phyloP scores from a whole-genome alignment of 2,113 vertebrate species.

The Rhabdomys dilectus region DNA sequence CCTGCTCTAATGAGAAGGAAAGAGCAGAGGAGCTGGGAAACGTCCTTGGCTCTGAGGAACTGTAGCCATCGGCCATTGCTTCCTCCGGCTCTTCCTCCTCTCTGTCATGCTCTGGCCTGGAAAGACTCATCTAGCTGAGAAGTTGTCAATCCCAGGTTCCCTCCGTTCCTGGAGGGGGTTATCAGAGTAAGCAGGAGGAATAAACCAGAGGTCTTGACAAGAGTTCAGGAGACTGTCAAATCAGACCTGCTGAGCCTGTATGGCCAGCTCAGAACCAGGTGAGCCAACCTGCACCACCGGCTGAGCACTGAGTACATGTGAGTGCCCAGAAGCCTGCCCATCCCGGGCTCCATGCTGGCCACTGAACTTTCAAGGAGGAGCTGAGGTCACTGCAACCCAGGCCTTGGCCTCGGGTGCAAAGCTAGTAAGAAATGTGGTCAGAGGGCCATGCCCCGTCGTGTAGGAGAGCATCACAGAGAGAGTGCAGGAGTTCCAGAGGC shows the following conservation, averaged over 20 bases:
- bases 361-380: background rate
- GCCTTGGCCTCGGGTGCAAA: background rate
- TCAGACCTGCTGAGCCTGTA: constrained; percentile 44
- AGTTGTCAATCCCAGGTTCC: background rate
- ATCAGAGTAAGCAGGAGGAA: background rate
- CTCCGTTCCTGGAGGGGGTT: background rate
- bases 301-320: background rate
- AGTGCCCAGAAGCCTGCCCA: background rate
- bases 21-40: background rate
- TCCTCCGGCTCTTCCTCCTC: background rate
- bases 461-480: background rate
- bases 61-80: background rate
- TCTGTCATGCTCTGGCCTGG: background rate
- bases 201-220: constrained; percentile 13
- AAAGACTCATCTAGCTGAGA: background rate
- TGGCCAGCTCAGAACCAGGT: constrained; percentile 28
- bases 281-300: background rate
- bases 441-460: fast-evolving
- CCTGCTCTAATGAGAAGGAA: background rate
- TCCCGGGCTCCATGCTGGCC: background rate
- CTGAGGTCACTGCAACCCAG: background rate
- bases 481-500: background rate
- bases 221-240: background rate
- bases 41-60: background rate
- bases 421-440: background rate